Conservation (phyloP, 2,113 vertebrate species). For the Malurus cyaneus region DNA sequence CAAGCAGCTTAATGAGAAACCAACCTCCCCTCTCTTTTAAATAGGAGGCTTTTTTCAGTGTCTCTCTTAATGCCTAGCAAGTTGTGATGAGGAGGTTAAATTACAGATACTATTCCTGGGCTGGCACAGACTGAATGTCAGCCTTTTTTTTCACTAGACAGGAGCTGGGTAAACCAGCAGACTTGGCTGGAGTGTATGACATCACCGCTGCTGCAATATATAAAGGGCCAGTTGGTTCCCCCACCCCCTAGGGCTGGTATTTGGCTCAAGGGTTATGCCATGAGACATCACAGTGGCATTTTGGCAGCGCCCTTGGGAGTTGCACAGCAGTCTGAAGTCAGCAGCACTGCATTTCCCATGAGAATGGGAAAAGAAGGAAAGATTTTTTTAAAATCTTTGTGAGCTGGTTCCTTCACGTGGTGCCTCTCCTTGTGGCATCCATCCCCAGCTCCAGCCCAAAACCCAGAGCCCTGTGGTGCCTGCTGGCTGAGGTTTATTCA, state of each 20-base stretch:
- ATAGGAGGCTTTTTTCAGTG: background rate
- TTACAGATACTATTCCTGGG: constrained; percentile 57
- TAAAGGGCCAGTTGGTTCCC: background rate
- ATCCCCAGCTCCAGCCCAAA: background rate
- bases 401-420: background rate
- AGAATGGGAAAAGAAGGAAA: background rate
- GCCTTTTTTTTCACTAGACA: constrained; percentile 32
- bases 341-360: background rate
- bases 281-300: constrained; percentile 26
- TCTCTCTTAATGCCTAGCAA: background rate
- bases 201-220: constrained; percentile 50
- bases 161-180: background rate
- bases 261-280: constrained; percentile 38
- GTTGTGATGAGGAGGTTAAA: constrained; percentile 25
- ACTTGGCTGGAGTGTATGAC: background rate
- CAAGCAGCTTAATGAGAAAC: background rate
- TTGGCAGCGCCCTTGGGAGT: background rate
- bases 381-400: background rate
- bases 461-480: background rate
- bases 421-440: background rate
- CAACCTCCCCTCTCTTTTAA: background rate
- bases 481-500: background rate
- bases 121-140: constrained; percentile 55
- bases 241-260: background rate
- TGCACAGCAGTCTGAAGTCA: background rate